phyloP scores from a whole-genome alignment of 1,140 invertebrate species.

The Meloidogyne exigua region DNA sequence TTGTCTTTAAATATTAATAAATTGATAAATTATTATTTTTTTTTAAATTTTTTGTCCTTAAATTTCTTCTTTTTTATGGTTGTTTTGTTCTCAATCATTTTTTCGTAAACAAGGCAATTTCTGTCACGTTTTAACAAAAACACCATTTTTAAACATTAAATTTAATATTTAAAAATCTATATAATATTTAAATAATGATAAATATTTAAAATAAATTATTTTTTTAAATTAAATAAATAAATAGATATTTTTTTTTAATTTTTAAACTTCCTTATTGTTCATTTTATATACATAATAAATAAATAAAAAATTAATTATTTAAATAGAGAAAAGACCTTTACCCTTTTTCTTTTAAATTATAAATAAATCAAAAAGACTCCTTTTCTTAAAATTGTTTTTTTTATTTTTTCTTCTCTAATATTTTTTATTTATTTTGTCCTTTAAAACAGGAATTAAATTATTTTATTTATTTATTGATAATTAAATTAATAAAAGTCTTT shows the following conservation, averaged over 20 bases:
- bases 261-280: no score
- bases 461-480: not conserved
- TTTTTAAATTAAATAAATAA: no score
- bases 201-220: no score
- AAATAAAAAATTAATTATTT: no score
- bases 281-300: no score
- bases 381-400: no score
- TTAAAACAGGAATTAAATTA: not conserved
- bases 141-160: not conserved
- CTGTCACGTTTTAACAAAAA: not conserved
- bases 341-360: no score
- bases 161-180: no score
- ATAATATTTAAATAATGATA: no score
- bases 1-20: not conserved
- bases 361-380: no score
- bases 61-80: not conserved
- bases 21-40: not conserved
- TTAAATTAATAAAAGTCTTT: not conserved
- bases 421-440: not conserved
- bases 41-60: not conserved
- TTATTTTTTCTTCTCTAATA: not conserved
- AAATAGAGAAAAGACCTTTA: no score
- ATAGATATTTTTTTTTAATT: no score
- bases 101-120: not conserved
- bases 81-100: not conserved